Conservation (phyloP, 1,140 invertebrate genomes). For the Drosophila albomicans region DNA sequence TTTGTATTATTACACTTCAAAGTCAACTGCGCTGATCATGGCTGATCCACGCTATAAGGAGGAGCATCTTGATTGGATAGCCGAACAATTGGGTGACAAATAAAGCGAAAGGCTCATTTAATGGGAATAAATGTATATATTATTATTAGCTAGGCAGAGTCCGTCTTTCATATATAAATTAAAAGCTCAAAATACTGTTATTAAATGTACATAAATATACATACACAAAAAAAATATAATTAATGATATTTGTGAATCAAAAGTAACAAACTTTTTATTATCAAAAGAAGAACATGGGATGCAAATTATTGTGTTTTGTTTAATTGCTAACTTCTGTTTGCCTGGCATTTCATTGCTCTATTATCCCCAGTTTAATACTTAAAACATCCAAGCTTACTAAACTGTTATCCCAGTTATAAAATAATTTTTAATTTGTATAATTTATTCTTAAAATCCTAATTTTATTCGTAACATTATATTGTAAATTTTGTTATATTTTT, state of each 20-base stretch:
- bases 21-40: constrained; percentile 89
- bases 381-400: too few relatives aligned
- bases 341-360: too few relatives aligned
- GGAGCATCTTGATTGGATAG: constrained; percentile 89
- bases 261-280: background rate
- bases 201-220: constrained; percentile 29
- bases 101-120: constrained; percentile 25
- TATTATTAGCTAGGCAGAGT: constrained; percentile 27
- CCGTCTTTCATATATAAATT: constrained; percentile 11
- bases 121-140: constrained; percentile 28
- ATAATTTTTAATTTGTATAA: background rate
- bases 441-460: background rate
- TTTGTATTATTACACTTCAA: constrained; percentile 91
- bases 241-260: background rate
- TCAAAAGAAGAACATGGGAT: background rate
- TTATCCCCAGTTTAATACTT: too few relatives aligned
- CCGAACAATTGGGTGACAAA: constrained; percentile 86
- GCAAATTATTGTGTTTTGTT: too few relatives aligned
- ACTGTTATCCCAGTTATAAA: too few relatives aligned
- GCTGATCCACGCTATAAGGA: constrained; percentile 90
- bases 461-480: too few relatives aligned
- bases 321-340: too few relatives aligned
- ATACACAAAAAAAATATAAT: background rate
- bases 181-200: constrained; percentile 22
- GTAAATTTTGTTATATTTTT: too few relatives aligned